Base-by-base conservation (phyloP, 2,888 invertebrate genomes). In the Agrotis segetum region DNA sequence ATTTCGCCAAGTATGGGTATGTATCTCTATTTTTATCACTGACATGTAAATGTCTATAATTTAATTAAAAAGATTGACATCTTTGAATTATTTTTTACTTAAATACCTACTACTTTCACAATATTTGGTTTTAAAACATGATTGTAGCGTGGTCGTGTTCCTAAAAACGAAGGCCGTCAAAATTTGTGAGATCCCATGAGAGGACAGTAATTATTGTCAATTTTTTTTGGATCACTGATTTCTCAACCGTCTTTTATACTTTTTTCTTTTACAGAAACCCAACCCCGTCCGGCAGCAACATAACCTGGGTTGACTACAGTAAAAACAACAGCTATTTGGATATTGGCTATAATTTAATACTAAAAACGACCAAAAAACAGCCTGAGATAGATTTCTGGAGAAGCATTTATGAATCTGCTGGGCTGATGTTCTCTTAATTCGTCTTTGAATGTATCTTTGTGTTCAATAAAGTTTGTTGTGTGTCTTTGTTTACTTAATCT, bases 1-100 rank as follows among this genome's bases (percentile, higher is more conserved):
- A 92, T 75, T 92, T 91, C 58, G 91, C 91, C 16, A 92, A 92
- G 79, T 89, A 84, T 59, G 91, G 92, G 92, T 92, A 80, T 5
- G 74, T 78, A 50, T 21, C 14, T 7, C 34, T 5, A 14, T 21
- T 0, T 19, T 14, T 0, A 34, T 19, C 21, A 21, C 1, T 46
- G 21, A 17, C 6, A 13, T 21, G 46, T 21, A 13, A 44, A 21
- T 29, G 2, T n/a, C n/a, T 34, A 29, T 1, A 11, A 11, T 55
- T 40, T 40, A 40, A 40, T 40, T 40, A 40, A 40, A 40, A 40
- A 4, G 34, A 34, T 7, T 40, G 4, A 1, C 1, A 24, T 24
- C 9, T 34, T 5, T 7, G 9, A 40, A 40, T 40, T 40, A 1
- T 11, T 40, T 40, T 40, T 40, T 1, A 11, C 2, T 40, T 40